Evolutionary conservation across 2,797 vertebrate species (phyloP), one percentile per base, ranked within the genome.

Genomic region (Macropodus opercularis): DNA sequence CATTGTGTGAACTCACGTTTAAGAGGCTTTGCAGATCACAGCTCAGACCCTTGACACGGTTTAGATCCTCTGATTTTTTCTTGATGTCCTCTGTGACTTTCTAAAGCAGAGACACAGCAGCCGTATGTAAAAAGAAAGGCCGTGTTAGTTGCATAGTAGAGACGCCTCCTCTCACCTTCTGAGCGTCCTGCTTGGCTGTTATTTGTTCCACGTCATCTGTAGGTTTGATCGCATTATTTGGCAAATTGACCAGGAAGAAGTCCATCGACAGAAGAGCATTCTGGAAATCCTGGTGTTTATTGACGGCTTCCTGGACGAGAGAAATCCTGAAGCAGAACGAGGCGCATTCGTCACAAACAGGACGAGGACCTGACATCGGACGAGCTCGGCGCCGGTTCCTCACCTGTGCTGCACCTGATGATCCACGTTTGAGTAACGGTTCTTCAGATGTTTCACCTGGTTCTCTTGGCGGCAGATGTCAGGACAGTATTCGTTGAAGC

Each of bases 401-500:
- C 75, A 98, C 97, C 95, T 87, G 23, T 94, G 88, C 48, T 95
- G 92, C 63, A 98, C 84, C 84, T 98, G 95, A 81, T 94, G 93
- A 0, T 86, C 92, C 38, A 95, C 68, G 0, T 85, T 90, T 0
- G 93, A 85, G 81, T 94, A 96, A 51, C 96, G 95, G 51, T 96
- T 95, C 0, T 92, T 95, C 81, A 98, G 92, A 23, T 77, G 86
- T 53, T 92, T 94, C 56, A 98, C 96, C 51, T 92, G 88, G 0
- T 82, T 68, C 81, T 92, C 92, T 81, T 99, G 96, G 6, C 86
- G 87, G 0, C 80, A 84, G 63, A 98, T 87, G 77, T 99, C 96
- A 0, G 94, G 95, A 69, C 96, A 98, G 85, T 92, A 97, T 79
- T 99, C 96, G 10, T 85, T 90, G 79, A 94, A 95, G 34, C 89